Conservation (phyloP, 2,113 vertebrate species). For the Benitochromis conjunctus region DNA sequence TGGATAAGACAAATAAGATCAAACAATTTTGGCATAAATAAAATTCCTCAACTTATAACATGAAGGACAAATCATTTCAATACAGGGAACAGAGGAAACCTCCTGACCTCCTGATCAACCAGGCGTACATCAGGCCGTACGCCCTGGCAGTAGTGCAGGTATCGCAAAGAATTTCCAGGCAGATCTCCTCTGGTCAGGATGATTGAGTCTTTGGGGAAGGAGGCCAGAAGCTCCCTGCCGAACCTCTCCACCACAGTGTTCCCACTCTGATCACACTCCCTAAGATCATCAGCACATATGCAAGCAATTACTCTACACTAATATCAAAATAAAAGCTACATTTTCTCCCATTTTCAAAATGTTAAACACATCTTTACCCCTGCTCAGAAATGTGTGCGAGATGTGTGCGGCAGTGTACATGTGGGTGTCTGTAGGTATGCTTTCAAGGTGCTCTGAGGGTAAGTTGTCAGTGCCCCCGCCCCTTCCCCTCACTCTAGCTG, state of each 20-base stretch:
- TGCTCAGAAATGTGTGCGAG: constrained; percentile 2
- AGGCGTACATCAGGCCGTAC: constrained; percentile 85
- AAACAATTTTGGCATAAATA: background rate
- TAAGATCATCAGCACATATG: constrained; percentile 44
- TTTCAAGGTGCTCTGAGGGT: constrained; percentile 62
- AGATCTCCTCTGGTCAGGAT: constrained; percentile 92
- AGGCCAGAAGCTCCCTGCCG: constrained; percentile 84
- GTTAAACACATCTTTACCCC: background rate
- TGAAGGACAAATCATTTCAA: background rate
- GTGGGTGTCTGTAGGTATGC: constrained; percentile 23
- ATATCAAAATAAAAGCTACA: constrained; percentile 5
- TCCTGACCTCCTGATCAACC: constrained; percentile 92
- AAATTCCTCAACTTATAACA: background rate
- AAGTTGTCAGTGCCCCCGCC: constrained; percentile 66
- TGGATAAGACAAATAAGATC: background rate
- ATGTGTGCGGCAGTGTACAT: background rate
- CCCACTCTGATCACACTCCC: constrained; percentile 85
- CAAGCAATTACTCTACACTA: background rate
- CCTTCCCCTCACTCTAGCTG: constrained; percentile 48
- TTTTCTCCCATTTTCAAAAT: constrained; percentile 25
- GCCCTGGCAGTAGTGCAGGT: constrained; percentile 88
- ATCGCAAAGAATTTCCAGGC: constrained; percentile 92
- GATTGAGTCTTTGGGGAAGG: constrained; percentile 80
- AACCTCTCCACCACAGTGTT: constrained; percentile 86
- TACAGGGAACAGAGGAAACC: background rate